Percentiles rank a stretch among this genome's conserved stretches.
These are phyloP conservation scores for Rhadina sibilatrix DNA, from an alignment of 2,113 vertebrate species.

Conservation along the genomic window DNA sequence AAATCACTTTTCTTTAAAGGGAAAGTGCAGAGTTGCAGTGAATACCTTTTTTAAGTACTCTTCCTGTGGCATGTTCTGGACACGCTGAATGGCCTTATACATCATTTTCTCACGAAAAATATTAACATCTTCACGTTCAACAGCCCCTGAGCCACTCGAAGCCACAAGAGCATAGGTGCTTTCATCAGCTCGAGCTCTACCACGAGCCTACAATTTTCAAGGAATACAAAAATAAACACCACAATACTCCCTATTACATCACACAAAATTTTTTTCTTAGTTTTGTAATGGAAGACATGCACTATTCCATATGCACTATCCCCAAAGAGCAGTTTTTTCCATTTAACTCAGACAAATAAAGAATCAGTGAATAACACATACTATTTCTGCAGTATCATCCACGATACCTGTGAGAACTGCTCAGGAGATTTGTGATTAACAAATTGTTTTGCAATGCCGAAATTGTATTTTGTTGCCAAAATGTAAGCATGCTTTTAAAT, in stretches of 20 bases:
- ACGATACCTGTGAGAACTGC: neutral
- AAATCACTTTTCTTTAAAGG: neutral
- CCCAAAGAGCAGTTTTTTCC: neutral
- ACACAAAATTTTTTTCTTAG: neutral
- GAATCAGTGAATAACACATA: neutral
- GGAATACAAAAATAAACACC: neutral
- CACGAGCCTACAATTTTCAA: constrained; percentile 78
- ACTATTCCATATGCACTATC: neutral
- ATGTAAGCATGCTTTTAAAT: neutral
- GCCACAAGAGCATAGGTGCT: constrained; percentile 88
- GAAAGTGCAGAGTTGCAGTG: neutral
- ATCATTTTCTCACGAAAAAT: constrained; percentile 88
- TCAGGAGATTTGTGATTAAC: neutral
- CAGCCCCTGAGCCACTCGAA: constrained; percentile 78
- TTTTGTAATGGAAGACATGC: neutral
- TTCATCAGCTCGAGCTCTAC: constrained; percentile 90
- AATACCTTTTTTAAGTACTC: constrained; percentile 83
- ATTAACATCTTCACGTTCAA: constrained; percentile 88
- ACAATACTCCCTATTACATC: neutral
- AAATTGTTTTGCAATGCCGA: neutral
- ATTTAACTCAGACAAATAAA: neutral
- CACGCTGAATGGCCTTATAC: constrained; percentile 85
- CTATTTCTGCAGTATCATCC: neutral
- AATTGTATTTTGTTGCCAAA: neutral
- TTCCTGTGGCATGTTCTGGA: constrained; percentile 75